Base-by-base conservation (phyloP, 2,888 invertebrate genomes). In the Onthophagus sagittarius region DNA sequence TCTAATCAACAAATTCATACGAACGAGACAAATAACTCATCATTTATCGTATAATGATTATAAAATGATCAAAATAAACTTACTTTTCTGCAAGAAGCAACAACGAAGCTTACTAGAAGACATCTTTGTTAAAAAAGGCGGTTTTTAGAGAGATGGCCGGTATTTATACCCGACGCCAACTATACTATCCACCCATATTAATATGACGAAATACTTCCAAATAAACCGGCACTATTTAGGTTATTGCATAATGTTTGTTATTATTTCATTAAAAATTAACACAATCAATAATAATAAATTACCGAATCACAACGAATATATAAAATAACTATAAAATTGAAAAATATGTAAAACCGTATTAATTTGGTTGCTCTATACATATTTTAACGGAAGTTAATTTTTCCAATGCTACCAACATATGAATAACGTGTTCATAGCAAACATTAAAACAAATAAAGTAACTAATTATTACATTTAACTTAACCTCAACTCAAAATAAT, bases 1-100 rank as follows among this genome's bases (percentile, higher is more conserved):
- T 75, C 32, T 65, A 77, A 78, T 78, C 77, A 78, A 65, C 23
- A 11, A 71, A 33, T 62, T 78, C 78, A 78, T 78, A 78, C 78
- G 78, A 78, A 78, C 78, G 78, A 78, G 78, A 78, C 78, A 73
- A 73, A 9, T 53, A 53, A 70, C 15, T 77, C 75, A 77, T 78
- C 76, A 73, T 70, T 32, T 31, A 63, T 15, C 15, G 7, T 23
- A 13, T 5, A 11, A 15, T 15, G n/a, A 3, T 62, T 23, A 11
- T 23, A 71, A 71, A 32, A 71, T 63, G 63, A 63, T 15, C 23
- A 5, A 71, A 63, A 62, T 63, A 63, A 67, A 72, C 62, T 15
- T 15, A 65, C 64, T 39, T 32, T 62, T 13, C 5, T 62, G 0
- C 11, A 6, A 62, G 9, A 53, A 62, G 15, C 53, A 53, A 13